Base-by-base conservation (phyloP, 2,888 invertebrate genomes). In the Zhuqinia jingwanae region DNA sequence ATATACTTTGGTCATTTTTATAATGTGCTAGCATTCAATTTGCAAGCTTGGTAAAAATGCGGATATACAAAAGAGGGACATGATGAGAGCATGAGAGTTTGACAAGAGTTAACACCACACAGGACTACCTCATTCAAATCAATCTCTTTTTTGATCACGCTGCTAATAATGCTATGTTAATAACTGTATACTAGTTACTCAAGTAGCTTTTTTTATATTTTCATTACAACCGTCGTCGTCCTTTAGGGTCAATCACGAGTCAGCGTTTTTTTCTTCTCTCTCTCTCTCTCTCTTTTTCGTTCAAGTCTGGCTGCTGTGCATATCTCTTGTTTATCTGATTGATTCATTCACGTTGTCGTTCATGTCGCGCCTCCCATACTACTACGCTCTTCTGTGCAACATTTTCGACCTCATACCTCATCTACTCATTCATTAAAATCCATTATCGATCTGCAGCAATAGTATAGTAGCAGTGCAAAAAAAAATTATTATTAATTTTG, bases 191-290 rank as follows among this genome's bases (percentile, higher is more conserved):
- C 8, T 56, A 13, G 3, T 53, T 15, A 53, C 53, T 15, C 15
- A n/a, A 2, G 17, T n/a, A 17, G 3, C 53, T 53, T 53, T 53
- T n/a, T 20, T 25, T 22, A 20, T 10, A 22, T 58, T 10, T 65
- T 36, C n/a, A n/a, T n/a, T n/a, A n/a, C n/a, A n/a, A n/a, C n/a
- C n/a, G n/a, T n/a, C n/a, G 10, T 8, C 27, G 68, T 68, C 68
- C 36, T 68, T 68, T 68, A 42, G 45, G 68, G 68, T 68, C 68
- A 68, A 68, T 68, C 68, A 68, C 68, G 68, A 68, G 68, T 68
- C 68, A 68, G 68, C 68, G 11, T 60, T 30, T 30, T 60, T 65
- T 65, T 0, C 36, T 17, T 53, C 2, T 5, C 3, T 2, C 1
- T 25, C 22, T 6, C 45, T 8, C 45, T 17, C 2, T n/a, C 10